Evolutionary conservation across 2,113 vertebrate genomes (phyloP), one percentile per base, ranked within the genome.

Genomic region (Amblyopsis rosae): DNA sequence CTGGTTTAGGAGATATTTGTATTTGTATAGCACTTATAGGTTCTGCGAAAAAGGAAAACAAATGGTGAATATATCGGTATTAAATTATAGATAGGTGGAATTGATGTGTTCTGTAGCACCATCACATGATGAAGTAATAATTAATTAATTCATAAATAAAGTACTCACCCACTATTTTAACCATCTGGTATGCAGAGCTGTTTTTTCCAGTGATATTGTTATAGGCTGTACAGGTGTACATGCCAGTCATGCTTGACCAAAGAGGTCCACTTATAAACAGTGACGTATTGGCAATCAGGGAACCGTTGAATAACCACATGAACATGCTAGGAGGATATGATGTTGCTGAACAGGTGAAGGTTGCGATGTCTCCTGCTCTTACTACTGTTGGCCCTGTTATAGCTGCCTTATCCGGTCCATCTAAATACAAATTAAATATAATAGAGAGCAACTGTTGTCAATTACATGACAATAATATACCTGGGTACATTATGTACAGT

Each of bases 301-400:
- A 16, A 6, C 3, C 57, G 17, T 82, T 57, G 65, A 84, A 82
- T 59, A 67, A 71, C 90, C 90, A 90, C 0, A 4, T 41, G 70
- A 78, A 90, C 16, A 0, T 19, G 51, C 83, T 84, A 9, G 50
- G 57, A 7, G 88, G 90, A 32, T 68, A 10, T 3, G 90, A 91
- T 13, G 11, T 4, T 15, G 86, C 86, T 0, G 32, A 0, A 62
- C 88, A 91, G 33, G 0, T 65, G 48, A 91, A 57, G 4, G 33
- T 84, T 46, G 81, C 17, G 1, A 0, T 73, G 17, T 58, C 1
- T 69, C 77, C 83, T 7, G 58, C 6, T 15, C 13, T 19, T 4
- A 7, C 77, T 7, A 50, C 1, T 0, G 12, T 16, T 17, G 77
- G 83, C 12, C 80, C 88, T 0, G 1, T 76, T 0, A 90, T 73